Conservation (phyloP, 2,797 vertebrate species). For the Scarus forsteni region DNA sequence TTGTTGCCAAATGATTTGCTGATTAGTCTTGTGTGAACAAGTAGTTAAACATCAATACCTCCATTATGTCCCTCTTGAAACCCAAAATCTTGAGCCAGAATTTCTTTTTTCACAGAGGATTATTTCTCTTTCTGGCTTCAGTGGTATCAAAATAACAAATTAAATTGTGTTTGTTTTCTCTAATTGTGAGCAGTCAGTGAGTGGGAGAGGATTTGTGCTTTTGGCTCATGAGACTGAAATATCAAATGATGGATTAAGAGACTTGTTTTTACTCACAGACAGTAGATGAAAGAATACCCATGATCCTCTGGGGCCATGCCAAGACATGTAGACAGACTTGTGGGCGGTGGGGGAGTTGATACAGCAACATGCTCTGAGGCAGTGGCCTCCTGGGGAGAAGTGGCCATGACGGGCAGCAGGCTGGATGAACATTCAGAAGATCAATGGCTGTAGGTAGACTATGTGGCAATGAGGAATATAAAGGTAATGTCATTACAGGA, state of each 20-base stretch:
- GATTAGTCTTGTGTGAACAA: too few relatives aligned
- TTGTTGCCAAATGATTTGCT: too few relatives aligned
- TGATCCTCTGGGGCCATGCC: constrained; percentile 49
- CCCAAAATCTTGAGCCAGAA: constrained; percentile 1
- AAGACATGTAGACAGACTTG: constrained; percentile 15
- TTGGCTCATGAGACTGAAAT: constrained; percentile 4
- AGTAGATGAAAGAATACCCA: constrained; percentile 49
- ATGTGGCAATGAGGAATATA: background rate
- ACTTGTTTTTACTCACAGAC: constrained; percentile 25
- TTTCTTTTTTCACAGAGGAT: constrained; percentile 7
- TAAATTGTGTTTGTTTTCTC: constrained; percentile 4
- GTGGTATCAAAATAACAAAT: constrained; percentile 4
- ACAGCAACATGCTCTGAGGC: constrained; percentile 45
- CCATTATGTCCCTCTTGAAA: background rate
- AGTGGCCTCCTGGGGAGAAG: constrained; percentile 41
- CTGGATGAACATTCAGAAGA: constrained; percentile 8
- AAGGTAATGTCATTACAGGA: constrained; percentile 12
- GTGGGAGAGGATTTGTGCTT: constrained; percentile 41
- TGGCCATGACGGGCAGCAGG: constrained; percentile 26
- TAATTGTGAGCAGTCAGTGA: constrained; percentile 39
- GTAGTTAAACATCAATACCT: background rate
- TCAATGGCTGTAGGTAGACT: constrained; percentile 1
- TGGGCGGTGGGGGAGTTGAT: constrained; percentile 16
- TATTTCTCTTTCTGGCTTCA: background rate
- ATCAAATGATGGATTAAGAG: constrained; percentile 36